A percentile compares a stretch with the other conserved stretches of the same genome.
Conservation (phyloP, 2,888 invertebrate genomes). For the Villa cingulata region DNA sequence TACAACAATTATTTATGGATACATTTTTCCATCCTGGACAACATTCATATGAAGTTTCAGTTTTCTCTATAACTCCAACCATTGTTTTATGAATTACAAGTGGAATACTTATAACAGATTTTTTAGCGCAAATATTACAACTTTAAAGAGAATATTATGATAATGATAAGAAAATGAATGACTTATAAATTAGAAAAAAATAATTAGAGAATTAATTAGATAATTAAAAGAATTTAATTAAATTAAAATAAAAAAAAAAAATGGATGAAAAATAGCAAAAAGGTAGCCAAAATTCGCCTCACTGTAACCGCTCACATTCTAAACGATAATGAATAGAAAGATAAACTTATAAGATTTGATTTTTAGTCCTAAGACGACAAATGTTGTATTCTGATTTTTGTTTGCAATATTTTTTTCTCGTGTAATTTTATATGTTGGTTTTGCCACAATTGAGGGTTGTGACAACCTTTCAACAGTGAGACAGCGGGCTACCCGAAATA, state of each 20-base stretch:
- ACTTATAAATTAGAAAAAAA: no score
- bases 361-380: background rate
- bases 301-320: slow-evolving; percentile 1
- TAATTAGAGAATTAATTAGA: no score
- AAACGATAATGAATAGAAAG: background rate
- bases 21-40: background rate
- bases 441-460: background rate
- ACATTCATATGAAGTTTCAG: background rate
- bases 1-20: background rate
- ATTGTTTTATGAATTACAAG: background rate
- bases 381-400: background rate
- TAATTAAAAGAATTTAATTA: no score
- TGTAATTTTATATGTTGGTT: background rate
- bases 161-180: no score
- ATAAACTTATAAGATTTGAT: background rate
- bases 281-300: slow-evolving; percentile 1
- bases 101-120: background rate
- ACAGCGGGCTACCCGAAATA: background rate
- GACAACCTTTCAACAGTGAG: background rate
- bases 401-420: background rate
- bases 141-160: background rate
- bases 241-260: no score
- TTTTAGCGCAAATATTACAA: background rate
- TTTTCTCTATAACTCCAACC: background rate
- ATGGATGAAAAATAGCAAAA: background rate